A percentile compares a stretch with the other conserved stretches of the same genome.
Conservation (phyloP, 2,888 invertebrate species). For the Diogma glabrata region DNA sequence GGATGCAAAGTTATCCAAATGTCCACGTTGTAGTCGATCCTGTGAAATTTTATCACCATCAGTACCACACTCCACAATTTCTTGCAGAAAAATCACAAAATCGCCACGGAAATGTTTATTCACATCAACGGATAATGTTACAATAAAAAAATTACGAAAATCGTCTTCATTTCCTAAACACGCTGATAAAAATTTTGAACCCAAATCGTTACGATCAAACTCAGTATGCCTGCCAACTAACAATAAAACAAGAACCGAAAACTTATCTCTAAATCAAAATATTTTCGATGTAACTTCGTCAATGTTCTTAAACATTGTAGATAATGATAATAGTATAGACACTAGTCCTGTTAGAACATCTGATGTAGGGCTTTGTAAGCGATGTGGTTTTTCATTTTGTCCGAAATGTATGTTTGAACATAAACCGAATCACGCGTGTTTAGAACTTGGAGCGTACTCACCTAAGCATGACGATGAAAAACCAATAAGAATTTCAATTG, state of each 20-base stretch:
- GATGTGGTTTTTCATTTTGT: constrained; percentile 4
- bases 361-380: background rate
- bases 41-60: constrained; percentile 1
- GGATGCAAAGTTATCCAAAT: background rate
- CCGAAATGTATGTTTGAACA: background rate
- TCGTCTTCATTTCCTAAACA: background rate
- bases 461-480: background rate
- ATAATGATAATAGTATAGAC: background rate
- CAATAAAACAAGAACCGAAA: background rate
- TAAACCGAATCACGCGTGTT: background rate
- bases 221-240: background rate
- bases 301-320: background rate
- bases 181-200: background rate
- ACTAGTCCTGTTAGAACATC: background rate
- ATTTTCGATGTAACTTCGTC: constrained; percentile 1
- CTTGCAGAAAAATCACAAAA: background rate
- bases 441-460: background rate
- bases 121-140: background rate
- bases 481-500: background rate
- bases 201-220: background rate
- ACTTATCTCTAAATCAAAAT: background rate
- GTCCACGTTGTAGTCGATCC: background rate
- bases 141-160: background rate
- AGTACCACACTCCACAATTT: background rate
- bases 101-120: constrained; percentile 5